phyloP scores from a whole-genome alignment of 2,113 vertebrate genomes.

The Eublepharis macularius region DNA sequence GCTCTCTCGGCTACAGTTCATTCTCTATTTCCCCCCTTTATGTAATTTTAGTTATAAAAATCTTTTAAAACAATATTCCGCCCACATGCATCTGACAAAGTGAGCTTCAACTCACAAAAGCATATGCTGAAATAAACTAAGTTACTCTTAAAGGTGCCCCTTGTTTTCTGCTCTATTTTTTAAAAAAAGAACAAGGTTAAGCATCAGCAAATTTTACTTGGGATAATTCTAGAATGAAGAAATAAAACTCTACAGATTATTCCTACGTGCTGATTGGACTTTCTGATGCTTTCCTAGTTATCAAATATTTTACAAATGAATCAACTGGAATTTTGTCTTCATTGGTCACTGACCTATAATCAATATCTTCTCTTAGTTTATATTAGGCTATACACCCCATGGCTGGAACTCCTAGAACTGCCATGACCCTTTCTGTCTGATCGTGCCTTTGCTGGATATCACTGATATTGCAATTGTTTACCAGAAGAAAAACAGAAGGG shows the following conservation, averaged over 20 bases:
- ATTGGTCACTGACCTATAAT: not conserved
- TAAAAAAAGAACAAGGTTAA: not conserved
- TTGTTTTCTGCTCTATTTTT: too few relatives aligned
- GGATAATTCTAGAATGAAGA: not conserved
- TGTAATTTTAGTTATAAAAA: too few relatives aligned
- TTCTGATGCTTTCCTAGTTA: not conserved
- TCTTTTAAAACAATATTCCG: too few relatives aligned
- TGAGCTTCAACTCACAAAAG: too few relatives aligned
- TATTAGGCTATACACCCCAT: not conserved
- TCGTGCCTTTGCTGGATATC: not conserved
- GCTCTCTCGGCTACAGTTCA: not conserved
- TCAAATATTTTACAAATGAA: not conserved
- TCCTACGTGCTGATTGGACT: not conserved
- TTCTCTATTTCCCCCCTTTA: not conserved
- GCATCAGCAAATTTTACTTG: not conserved
- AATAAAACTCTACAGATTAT: not conserved
- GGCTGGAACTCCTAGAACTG: not conserved
- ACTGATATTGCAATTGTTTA: not conserved
- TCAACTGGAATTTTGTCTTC: not conserved
- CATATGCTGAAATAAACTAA: too few relatives aligned
- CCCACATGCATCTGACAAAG: too few relatives aligned
- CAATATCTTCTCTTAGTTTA: not conserved
- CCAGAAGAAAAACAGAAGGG: not conserved
- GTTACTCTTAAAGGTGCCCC: too few relatives aligned
- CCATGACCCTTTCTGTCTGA: not conserved